A percentile compares a stretch with the other conserved stretches of the same genome.
Conservation (phyloP, 2,888 invertebrate genomes). For the Tridacna crocea region DNA sequence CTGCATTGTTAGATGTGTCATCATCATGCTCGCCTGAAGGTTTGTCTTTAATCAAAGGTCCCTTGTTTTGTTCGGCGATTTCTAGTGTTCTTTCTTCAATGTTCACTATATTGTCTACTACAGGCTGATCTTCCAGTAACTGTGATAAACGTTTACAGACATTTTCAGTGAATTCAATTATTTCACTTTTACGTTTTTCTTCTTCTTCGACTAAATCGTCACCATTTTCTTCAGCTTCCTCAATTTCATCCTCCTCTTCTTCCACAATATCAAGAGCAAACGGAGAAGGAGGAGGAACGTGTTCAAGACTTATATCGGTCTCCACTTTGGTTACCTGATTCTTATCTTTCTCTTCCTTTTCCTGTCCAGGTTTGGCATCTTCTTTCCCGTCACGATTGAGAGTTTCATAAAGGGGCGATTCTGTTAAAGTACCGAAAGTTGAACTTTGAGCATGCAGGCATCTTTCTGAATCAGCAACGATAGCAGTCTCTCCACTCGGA, state of each 20-base stretch:
- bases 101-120: constrained; percentile 20
- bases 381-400: neutral
- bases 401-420: constrained; percentile 7
- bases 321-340: neutral
- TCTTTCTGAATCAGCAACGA: neutral
- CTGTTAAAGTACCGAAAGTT: neutral
- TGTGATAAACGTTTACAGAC: constrained; percentile 74
- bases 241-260: constrained; percentile 54
- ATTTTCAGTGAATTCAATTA: constrained; percentile 69
- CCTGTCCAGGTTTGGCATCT: neutral
- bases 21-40: neutral
- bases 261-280: constrained; percentile 63
- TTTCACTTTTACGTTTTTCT: constrained; percentile 50
- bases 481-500: neutral
- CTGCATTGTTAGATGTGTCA: neutral
- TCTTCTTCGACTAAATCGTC: constrained; percentile 53
- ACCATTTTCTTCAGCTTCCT: constrained; percentile 42
- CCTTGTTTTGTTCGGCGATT: constrained; percentile 3
- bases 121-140: constrained; percentile 54
- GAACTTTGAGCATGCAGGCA: neutral
- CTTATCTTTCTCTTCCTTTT: neutral
- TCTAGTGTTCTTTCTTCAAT: constrained; percentile 13
- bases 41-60: neutral
- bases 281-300: constrained; percentile 75
- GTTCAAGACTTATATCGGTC: constrained; percentile 7